Conservation (phyloP, 2,113 vertebrate species). For the Campylorhamphus procurvoides region DNA sequence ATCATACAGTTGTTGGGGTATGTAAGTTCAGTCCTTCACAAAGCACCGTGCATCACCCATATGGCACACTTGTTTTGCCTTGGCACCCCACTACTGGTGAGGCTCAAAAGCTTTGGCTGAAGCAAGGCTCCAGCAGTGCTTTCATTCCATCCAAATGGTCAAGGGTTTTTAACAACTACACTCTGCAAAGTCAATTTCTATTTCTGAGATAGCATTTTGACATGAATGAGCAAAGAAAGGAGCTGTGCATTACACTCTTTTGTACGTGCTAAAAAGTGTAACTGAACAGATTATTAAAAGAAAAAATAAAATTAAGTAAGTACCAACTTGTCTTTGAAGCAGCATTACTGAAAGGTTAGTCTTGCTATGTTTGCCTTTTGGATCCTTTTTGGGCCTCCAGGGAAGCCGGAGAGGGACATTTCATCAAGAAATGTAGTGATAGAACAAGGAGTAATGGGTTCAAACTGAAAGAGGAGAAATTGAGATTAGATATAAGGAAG, state of each 20-base stretch:
- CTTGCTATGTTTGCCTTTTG: background rate
- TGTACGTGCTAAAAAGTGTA: background rate
- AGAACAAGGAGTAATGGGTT: background rate
- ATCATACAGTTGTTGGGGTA: background rate
- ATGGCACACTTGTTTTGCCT: background rate
- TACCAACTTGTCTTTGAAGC: background rate
- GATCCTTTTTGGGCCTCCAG: background rate
- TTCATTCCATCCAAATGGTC: background rate
- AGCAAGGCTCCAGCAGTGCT: background rate
- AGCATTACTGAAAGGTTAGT: background rate
- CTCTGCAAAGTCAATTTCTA: background rate
- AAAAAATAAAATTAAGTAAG: no score
- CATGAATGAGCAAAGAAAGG: background rate
- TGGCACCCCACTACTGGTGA: background rate
- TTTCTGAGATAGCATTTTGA: background rate
- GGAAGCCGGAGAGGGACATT: background rate
- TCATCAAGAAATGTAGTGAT: background rate
- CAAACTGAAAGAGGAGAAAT: background rate
- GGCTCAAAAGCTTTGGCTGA: rapidly evolving
- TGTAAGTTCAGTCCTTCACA: background rate
- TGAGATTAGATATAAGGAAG: background rate
- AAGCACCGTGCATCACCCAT: rapidly evolving
- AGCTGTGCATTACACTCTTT: background rate
- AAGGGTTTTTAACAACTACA: background rate
- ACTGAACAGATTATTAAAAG: background rate